Evolutionary conservation across 1,140 invertebrate species (phyloP).

Genomic region (Reticulitermes speratus): DNA sequence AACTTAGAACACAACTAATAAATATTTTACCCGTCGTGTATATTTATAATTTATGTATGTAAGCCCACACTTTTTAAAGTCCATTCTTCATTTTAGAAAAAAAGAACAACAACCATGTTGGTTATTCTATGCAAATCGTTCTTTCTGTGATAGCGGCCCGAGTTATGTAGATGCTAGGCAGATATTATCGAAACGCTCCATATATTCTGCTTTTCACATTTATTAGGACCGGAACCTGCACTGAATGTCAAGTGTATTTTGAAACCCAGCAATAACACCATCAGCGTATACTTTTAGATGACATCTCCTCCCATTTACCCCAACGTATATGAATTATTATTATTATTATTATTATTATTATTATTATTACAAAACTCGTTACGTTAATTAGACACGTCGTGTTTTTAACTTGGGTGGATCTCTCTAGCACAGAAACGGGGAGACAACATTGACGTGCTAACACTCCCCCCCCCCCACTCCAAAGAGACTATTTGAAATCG

Average conservation of each 20-base stretch:
- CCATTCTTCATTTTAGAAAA: background rate
- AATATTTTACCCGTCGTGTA: background rate
- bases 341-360: background rate
- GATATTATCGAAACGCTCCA: background rate
- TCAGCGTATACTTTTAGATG: background rate
- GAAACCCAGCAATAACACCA: background rate
- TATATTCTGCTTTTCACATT: background rate
- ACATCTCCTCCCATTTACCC: background rate
- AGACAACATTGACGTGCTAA: no score
- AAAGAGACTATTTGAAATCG: no score
- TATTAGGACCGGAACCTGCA: no score
- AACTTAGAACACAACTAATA: background rate
- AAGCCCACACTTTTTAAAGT: background rate
- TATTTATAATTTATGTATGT: slow-evolving; percentile 12
- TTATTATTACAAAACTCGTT: background rate
- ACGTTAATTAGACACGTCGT: background rate
- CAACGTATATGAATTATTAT: background rate
- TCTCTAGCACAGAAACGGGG: background rate
- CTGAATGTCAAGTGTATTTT: no score
- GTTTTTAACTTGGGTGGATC: no score
- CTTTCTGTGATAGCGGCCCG: background rate
- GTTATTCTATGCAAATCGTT: slow-evolving; percentile 10
- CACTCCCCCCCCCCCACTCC: no score
- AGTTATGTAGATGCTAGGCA: background rate
- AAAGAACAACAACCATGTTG: background rate